Conservation (phyloP, 92 coral and sea anemone genomes). For the Epizoanthus rinbou region DNA sequence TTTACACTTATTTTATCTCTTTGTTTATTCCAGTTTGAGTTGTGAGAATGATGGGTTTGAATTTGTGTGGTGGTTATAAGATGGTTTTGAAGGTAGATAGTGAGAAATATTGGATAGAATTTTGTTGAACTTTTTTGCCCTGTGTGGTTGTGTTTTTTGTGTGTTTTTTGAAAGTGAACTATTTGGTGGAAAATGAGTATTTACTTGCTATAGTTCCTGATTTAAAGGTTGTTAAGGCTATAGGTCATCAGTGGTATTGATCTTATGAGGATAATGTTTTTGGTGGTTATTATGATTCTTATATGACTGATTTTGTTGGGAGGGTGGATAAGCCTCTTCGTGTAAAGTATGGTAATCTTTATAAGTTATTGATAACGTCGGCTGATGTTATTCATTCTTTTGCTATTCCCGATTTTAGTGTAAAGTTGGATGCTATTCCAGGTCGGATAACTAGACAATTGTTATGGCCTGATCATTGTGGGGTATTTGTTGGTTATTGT, state of each 20-base stretch:
- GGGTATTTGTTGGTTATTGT: neutral
- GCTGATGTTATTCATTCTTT: neutral
- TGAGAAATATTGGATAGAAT: neutral
- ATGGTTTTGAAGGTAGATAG: neutral
- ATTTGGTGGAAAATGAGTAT: neutral
- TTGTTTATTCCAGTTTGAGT: neutral
- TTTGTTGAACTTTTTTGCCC: neutral
- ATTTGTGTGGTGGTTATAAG: neutral
- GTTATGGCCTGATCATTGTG: neutral
- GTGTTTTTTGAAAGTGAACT: neutral
- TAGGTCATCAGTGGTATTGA: neutral
- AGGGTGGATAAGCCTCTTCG: neutral
- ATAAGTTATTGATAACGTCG: neutral
- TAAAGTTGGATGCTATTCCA: neutral
- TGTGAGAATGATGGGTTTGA: neutral
- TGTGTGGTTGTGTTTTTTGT: neutral
- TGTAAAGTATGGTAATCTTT: neutral
- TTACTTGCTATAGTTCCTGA: neutral
- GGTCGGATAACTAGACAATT: neutral
- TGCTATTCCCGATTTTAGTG: neutral
- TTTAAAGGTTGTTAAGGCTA: neutral
- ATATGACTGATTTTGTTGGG: neutral
- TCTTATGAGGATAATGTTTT: neutral
- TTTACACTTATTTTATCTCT: neutral
- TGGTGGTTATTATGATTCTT: conserved; percentile 9